Conservation (phyloP, 1,140 invertebrate genomes). For the Penaeus japonicus region DNA sequence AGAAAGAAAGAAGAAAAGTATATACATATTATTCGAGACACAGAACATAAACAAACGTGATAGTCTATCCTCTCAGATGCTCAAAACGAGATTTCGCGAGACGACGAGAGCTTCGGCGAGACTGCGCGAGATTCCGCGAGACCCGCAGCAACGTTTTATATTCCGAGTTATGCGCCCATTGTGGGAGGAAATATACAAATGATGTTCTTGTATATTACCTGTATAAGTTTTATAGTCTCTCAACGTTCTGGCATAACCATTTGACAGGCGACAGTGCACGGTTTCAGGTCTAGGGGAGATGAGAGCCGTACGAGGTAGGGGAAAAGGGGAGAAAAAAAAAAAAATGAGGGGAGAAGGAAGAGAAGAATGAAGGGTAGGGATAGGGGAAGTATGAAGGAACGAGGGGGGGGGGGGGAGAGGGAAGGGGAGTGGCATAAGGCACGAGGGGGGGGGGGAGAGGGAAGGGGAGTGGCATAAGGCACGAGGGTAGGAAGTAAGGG, state of each 20-base stretch:
- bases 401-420: neutral
- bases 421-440: neutral
- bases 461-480: neutral
- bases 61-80: no score
- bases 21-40: no score
- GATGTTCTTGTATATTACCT: slow-evolving; percentile 30
- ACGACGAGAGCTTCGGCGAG: no score
- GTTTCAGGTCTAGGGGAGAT: slow-evolving; percentile 1
- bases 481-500: neutral
- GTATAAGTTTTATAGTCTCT: slow-evolving; percentile 19
- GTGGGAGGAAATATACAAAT: slow-evolving; percentile 34
- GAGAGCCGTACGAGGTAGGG: neutral
- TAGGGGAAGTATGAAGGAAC: neutral
- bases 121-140: no score
- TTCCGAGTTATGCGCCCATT: slow-evolving; percentile 18
- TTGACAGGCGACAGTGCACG: slow-evolving; percentile 24
- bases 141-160: neutral
- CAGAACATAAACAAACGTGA: no score
- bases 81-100: no score
- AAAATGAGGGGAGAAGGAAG: neutral
- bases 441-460: neutral
- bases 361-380: neutral
- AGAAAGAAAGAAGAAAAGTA: no score
- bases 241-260: neutral
- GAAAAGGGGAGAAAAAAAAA: no score